Evolutionary conservation across 1,140 invertebrate species (phyloP), one percentile per base, ranked within the genome.

Genomic region (Druon quercuslanigerum): DNA sequence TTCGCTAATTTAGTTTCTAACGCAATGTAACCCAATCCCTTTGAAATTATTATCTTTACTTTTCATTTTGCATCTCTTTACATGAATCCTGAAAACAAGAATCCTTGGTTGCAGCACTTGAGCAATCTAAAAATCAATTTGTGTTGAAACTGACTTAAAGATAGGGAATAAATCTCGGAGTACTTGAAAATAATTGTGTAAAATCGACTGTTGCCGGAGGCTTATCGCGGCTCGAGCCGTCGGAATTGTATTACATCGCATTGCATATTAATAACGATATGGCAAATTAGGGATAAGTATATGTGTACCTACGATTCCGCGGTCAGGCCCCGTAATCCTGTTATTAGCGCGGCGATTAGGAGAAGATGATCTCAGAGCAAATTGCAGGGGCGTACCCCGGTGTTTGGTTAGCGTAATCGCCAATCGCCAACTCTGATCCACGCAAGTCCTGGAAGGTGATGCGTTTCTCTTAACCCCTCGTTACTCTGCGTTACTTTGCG

Each of bases 191-290:
- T 72, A 72, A 72, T 66, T 66, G 60, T 46, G 25, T 66, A 40
- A 40, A 66, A 66, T 66, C 20, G 60, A 46, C 13, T 66, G 77
- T 77, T 77, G 73, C 75, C 79, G 79, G 80, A 78, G 72, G 80
- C 82, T 82, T 82, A 82, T 79, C 79, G 77, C 75, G 72, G 76
- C 72, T 60, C 14, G 19, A 79, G 73, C 70, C 77, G 79, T 79
- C 76, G 77, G 82, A 82, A 84, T 83, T 83, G 81, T 84, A 84
- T 84, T 83, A 84, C 79, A 83, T 83, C 79, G 73, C 79, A 83
- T 83, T 84, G 83, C 79, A 85, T 85, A 85, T 85, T 85, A 85
- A 85, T 85, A 85, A 85, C 81, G 79, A 85, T 76, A 83, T 81
- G 79, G 82, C 82, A 78, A 85, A 85, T 85, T 85, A 85, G 75